Conservation (phyloP, 1,140 invertebrate genomes). For the Cepaea nemoralis region DNA sequence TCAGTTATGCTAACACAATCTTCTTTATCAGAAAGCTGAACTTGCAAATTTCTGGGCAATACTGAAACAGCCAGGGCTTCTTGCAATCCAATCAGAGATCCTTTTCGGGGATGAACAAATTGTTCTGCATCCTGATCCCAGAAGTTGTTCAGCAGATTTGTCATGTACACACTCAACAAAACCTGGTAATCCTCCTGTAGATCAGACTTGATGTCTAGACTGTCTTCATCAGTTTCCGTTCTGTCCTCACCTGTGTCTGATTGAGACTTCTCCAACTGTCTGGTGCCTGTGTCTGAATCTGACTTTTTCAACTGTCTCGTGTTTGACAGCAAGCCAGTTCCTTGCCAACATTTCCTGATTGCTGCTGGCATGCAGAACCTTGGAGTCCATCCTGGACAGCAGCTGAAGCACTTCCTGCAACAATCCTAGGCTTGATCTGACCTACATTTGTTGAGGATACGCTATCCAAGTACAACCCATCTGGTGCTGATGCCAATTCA, state of each 20-base stretch:
- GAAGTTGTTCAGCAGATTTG: conserved; percentile 62
- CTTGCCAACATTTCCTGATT: neutral
- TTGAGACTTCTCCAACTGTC: too few relatives aligned
- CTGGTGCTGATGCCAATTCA: neutral
- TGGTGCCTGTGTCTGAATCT: neutral
- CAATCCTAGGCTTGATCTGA: neutral
- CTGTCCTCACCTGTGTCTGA: neutral
- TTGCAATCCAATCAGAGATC: conserved; percentile 79
- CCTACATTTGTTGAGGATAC: neutral
- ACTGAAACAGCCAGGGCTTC: conserved; percentile 83
- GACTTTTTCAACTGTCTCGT: neutral
- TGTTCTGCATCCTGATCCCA: conserved; percentile 51
- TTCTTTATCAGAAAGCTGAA: conserved; percentile 80
- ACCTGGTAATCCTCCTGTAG: conserved; percentile 22
- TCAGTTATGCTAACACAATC: conserved; percentile 53
- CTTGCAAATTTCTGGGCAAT: conserved; percentile 79
- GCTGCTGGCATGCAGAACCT: neutral
- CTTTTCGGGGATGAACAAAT: conserved; percentile 81
- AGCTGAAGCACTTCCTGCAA: neutral
- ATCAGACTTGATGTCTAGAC: neutral
- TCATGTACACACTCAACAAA: conserved; percentile 44
- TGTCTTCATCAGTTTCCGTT: neutral
- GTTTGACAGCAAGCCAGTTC: neutral
- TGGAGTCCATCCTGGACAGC: neutral
- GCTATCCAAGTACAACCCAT: neutral